phyloP scores from a whole-genome alignment of 1,140 invertebrate species.

The Drosophila rufa region DNA sequence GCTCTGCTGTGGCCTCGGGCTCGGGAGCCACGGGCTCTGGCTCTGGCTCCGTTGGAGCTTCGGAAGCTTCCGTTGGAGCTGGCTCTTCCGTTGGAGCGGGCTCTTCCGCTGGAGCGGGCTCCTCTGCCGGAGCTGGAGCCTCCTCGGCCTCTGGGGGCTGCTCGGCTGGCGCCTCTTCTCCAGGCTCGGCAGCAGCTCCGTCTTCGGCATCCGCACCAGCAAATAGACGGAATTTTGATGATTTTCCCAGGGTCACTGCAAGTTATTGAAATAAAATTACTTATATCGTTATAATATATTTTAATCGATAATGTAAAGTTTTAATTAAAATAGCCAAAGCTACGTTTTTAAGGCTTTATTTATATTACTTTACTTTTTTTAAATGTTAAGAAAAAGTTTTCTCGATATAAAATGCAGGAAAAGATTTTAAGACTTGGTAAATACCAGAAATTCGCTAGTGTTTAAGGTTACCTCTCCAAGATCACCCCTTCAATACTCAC shows the following conservation, averaged over 20 bases:
- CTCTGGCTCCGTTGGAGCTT: not conserved
- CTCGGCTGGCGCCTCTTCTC: constrained; percentile 16
- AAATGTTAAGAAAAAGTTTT: too few species aligned
- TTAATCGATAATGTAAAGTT: too few species aligned
- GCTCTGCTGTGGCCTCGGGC: not conserved
- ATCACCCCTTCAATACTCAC: constrained; percentile 35
- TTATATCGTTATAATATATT: too few species aligned
- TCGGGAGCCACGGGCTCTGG: not conserved
- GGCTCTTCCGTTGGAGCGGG: not conserved
- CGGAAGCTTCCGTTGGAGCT: too few species aligned
- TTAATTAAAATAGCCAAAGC: too few species aligned
- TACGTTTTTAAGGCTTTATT: too few species aligned
- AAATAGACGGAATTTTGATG: constrained; percentile 57
- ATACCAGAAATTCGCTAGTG: not conserved
- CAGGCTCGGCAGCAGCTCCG: constrained; percentile 13
- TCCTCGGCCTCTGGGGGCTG: constrained; percentile 11
- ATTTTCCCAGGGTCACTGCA: constrained; percentile 41
- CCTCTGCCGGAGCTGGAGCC: constrained; percentile 8
- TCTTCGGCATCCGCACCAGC: constrained; percentile 62
- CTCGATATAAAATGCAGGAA: too few species aligned
- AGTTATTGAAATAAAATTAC: too few species aligned
- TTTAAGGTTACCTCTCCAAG: not conserved
- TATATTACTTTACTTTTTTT: too few species aligned
- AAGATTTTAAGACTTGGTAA: too few species aligned
- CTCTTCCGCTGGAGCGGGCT: not conserved